Base-by-base conservation (phyloP, 2,113 vertebrate species). In the Burhinus oedicnemus region DNA sequence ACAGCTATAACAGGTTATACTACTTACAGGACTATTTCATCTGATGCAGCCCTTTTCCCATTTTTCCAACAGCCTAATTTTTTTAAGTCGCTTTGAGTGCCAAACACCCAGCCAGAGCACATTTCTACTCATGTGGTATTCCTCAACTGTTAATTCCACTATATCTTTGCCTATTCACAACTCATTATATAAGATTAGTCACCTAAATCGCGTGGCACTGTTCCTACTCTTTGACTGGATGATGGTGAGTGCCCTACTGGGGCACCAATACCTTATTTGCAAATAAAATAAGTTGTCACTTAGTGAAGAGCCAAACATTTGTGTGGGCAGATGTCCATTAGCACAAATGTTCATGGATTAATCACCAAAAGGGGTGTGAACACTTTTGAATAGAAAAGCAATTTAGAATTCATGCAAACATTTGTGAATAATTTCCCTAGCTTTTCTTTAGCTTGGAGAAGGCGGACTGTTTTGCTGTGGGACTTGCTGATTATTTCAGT, bases 241-340 rank as follows among this genome's bases (percentile, higher is more conserved):
- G 94, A 60, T 15, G 54, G 81, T 45, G 70, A 94, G 71, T 95
- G 93, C 74, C 93, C 91, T 95, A 45, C 21, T 85, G 62, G 81
- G 94, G 89, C 78, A 94, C 64, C 18, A 62, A 55, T 86, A 95
- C 89, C 96, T 97, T 95, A 97, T 97, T 97, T 97, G 97, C 91
- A 97, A 97, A 96, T 96, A 95, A 95, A 97, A 97, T 96, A 97
- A 95, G 84, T 95, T 96, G 79, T 97, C 97, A 96, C 95, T 90
- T 94, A 90, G 51, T 72, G 77, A 95, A 96, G 90, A 97, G 93
- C 94, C 82, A 95, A 96, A 96, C 95, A 97, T 97, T 97, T 96
- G 95, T 91, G 93, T 94, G 84, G 94, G 95, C 96, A 96, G 95
- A 97, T 95, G 93, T 96, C 96, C 89, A 95, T 97, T 97, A 97